phyloP scores from a whole-genome alignment of 2,888 invertebrate genomes.

The Cryptocephalus moraei region DNA sequence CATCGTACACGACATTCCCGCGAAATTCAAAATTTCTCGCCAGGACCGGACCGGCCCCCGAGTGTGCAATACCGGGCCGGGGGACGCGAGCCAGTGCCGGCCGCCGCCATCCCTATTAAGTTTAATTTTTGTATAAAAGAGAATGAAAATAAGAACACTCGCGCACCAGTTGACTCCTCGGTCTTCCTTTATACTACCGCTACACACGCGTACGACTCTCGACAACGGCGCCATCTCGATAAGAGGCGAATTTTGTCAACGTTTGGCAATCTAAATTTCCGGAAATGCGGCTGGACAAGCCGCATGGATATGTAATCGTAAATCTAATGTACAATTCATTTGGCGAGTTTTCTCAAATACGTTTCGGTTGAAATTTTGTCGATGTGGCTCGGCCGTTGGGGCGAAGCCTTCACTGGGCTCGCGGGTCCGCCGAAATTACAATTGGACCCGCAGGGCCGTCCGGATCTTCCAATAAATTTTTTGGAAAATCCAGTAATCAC shows the following conservation, averaged over 20 bases:
- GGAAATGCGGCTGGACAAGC: conserved; percentile 34
- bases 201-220: conserved; percentile 26
- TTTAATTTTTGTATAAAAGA: conserved; percentile 25
- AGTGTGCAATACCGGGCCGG: conserved; percentile 26
- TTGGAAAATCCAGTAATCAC: too few species aligned
- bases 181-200: conserved; percentile 33
- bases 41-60: conserved; percentile 20
- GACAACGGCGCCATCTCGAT: conserved; percentile 33
- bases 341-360: conserved; percentile 35
- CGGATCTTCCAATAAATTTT: too few species aligned
- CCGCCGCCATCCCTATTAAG: conserved; percentile 31
- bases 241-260: conserved; percentile 28
- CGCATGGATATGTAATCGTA: conserved; percentile 35
- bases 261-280: conserved; percentile 40
- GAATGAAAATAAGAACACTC: too few species aligned
- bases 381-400: conserved; percentile 9
- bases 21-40: conserved; percentile 23
- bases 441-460: too few species aligned
- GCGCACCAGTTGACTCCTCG: conserved; percentile 37
- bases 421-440: too few species aligned
- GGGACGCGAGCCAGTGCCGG: conserved; percentile 9
- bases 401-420: too few species aligned
- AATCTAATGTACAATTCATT: conserved; percentile 38
- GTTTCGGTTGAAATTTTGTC: conserved; percentile 35
- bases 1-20: conserved; percentile 17